These are phyloP conservation scores for Pammene aurita DNA, from an alignment of 2,888 invertebrate genomes.

Conservation along the genomic window DNA sequence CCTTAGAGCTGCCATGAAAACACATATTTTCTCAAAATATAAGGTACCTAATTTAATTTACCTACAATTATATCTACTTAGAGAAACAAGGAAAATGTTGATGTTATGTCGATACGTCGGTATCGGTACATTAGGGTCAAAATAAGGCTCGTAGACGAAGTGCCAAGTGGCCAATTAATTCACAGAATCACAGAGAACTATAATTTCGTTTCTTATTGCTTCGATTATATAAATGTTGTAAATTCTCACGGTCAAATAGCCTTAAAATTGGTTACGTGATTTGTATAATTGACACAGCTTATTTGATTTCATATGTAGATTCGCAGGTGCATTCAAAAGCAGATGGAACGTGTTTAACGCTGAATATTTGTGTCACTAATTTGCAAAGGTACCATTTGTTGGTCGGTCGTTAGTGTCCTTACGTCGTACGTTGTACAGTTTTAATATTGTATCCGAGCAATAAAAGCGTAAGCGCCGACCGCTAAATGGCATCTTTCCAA, in stretches of 20 bases:
- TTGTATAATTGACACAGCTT: constrained; percentile 1
- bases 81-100: too few relatives aligned
- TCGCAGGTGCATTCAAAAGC: background rate
- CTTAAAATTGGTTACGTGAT: constrained; percentile 11
- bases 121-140: background rate
- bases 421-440: too few relatives aligned
- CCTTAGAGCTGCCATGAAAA: background rate
- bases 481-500: too few relatives aligned
- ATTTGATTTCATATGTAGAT: constrained; percentile 2
- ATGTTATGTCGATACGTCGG: too few relatives aligned
- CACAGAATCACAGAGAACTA: background rate
- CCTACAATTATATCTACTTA: background rate
- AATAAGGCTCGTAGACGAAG: constrained; percentile 5
- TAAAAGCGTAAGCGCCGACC: too few relatives aligned
- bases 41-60: too few relatives aligned
- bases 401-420: too few relatives aligned
- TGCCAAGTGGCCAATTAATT: constrained; percentile 28
- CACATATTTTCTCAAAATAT: too few relatives aligned
- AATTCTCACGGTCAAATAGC: constrained; percentile 21
- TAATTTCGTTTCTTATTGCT: constrained; percentile 17
- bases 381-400: too few relatives aligned
- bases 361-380: too few relatives aligned
- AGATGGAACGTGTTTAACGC: too few relatives aligned
- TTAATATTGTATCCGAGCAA: too few relatives aligned
- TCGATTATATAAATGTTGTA: constrained; percentile 19